A percentile compares a stretch with the other conserved stretches of the same genome.
Evolutionary conservation across 2,888 invertebrate genomes (phyloP).

Genomic region (Chorisops tibialis): DNA sequence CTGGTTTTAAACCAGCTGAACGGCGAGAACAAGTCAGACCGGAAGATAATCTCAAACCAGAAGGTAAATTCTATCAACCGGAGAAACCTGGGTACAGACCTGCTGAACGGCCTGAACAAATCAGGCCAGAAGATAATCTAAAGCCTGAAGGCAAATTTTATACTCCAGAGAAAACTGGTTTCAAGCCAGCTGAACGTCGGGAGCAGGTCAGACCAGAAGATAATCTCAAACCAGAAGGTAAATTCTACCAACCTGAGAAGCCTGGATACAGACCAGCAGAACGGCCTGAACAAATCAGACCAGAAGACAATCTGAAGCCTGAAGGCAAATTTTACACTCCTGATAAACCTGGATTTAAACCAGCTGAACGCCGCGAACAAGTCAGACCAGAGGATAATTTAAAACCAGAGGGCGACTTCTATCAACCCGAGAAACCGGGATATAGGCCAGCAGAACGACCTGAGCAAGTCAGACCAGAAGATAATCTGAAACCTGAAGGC

Average conservation of each 20-base stretch:
- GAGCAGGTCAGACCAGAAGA: constrained; percentile 46
- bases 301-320: constrained; percentile 54
- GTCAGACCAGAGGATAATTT: constrained; percentile 53
- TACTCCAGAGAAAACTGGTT: constrained; percentile 40
- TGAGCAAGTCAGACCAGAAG: constrained; percentile 54
- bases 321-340: constrained; percentile 49
- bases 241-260: constrained; percentile 27
- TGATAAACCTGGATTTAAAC: constrained; percentile 47
- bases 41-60: constrained; percentile 49
- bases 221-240: constrained; percentile 30
- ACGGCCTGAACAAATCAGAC: constrained; percentile 42
- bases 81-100: constrained; percentile 45
- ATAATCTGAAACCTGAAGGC: constrained; percentile 44
- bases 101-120: constrained; percentile 47
- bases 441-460: constrained; percentile 50
- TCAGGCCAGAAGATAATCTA: constrained; percentile 57
- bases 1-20: constrained; percentile 51
- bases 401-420: constrained; percentile 52
- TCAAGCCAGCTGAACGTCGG: constrained; percentile 54
- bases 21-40: constrained; percentile 51
- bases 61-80: constrained; percentile 39
- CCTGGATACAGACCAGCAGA: constrained; percentile 38
- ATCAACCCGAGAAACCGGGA: constrained; percentile 47
- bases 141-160: constrained; percentile 55
- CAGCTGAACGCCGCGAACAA: constrained; percentile 55